Evolutionary conservation across 2,888 invertebrate species (phyloP), one percentile per base, ranked within the genome.

Genomic region (Drosophila acutilabella): DNA sequence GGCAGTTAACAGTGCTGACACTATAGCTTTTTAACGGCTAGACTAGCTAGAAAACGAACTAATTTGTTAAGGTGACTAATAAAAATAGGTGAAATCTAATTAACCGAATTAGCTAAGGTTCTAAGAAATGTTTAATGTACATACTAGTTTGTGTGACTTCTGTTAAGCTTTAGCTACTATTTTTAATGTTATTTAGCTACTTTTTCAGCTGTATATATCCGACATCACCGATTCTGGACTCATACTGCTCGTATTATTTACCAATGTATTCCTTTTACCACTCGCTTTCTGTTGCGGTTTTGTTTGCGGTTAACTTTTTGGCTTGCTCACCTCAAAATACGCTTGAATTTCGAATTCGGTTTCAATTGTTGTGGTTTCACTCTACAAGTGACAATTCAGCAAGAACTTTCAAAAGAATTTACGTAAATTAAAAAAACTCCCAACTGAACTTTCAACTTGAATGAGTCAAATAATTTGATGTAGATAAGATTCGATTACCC

Each of bases 311-410:
- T 44, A 61, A 51, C 44, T 59, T 57, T 60, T 62, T 48, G 68
- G 84, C 72, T 82, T 84, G 70, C 84, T 82, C 85, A 84, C 84
- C 82, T 57, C 65, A 50, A 54, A 54, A 60, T 58, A 73, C 50
- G 52, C 56, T 65, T 50, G 45, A 51, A 59, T 47, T 54, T 53
- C 45, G 23, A 47, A 59, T 48, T 57, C 52, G n/a, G 20, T 50
- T 58, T 13, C 38, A 50, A 58, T 57, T 60, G 47, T 51, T 65
- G 42, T n/a, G 64, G 53, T 47, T 51, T 45, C 41, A 30, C 51
- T 33, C 58, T 20, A 33, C 30, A 36, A 42, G n/a, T 36, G 41
- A 38, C 48, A 48, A 40, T 18, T 40, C 11, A 33, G 4, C 20
- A 16, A 13, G 33, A 44, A 20, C 30, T 23, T 54, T 20, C 6